Evolutionary conservation across 2,888 invertebrate genomes (phyloP), one percentile per base, ranked within the genome.

Genomic region (Drosophila cognata): DNA sequence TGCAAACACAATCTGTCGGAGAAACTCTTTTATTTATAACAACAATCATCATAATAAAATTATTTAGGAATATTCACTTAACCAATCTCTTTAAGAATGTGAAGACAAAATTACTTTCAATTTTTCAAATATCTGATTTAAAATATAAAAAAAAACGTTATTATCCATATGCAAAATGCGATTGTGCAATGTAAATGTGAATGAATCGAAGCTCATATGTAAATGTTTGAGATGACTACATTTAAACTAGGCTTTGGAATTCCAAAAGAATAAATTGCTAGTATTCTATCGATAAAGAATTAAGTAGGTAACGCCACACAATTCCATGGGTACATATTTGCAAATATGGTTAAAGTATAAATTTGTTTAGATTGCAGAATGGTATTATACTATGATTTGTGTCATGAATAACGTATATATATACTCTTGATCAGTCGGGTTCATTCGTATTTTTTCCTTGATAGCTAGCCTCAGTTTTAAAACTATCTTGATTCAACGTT

Each of bases 151-250:
- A 21, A 21, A 21, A 21, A 21, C 21, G 1, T 21, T 21, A 21
- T 21, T 21, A 21, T 21, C 21, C 21, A 21, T 53, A 43, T 43
- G 50, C 33, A 21, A 43, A 25, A 38, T 67, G 48, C 31, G 46
- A 52, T 55, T 56, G 46, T 63, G 43, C 31, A n/a, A 25, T 60
- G 59, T 46, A 16, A 25, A 46, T 46, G 25, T 25, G 16, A 16
- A 46, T 46, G 46, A 25, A 25, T 25, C 46, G 8, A 16, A 25
- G 8, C 16, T 16, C 46, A 16, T 46, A 25, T 8, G 25, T 8
- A 46, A 46, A 16, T 16, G 7, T 46, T 46, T 7, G 21, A 21
- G 46, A 46, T 46, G 43, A 21, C 43, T 21, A 43, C 13, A 13
- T 21, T 13, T 43, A 4, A 21, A 43, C 21, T 13, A 21, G 46